phyloP scores from a whole-genome alignment of 2,797 vertebrate species.

The Carduelis carduelis region DNA sequence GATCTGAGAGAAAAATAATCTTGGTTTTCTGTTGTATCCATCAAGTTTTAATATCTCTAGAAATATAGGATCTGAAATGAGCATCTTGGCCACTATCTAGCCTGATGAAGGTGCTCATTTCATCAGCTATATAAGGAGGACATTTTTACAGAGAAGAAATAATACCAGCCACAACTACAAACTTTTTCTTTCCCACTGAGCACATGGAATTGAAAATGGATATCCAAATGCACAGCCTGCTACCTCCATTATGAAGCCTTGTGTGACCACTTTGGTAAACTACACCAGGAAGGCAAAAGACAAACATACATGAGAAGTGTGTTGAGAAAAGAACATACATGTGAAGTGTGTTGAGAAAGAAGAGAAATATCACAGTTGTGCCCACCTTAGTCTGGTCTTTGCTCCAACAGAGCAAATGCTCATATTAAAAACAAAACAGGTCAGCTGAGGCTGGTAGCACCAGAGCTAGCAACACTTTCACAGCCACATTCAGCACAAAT shows the following conservation, averaged over 20 bases:
- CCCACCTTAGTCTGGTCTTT: neutral
- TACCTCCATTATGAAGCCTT: neutral
- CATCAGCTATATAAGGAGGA: neutral
- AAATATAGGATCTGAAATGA: neutral
- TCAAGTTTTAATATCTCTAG: neutral
- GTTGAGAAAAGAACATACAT: neutral
- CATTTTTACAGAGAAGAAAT: neutral
- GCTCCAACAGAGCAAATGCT: accelerated
- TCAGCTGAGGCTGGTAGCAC: neutral
- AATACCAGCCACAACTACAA: neutral
- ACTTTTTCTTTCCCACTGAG: neutral
- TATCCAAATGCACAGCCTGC: neutral
- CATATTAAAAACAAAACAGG: neutral
- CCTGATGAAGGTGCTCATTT: neutral
- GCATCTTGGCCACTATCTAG: neutral
- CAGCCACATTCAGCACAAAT: neutral
- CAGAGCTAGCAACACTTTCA: neutral
- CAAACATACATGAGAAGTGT: neutral
- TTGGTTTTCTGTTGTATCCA: neutral
- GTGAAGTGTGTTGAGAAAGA: neutral
- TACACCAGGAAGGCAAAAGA: neutral
- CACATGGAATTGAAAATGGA: neutral
- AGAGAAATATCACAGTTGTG: neutral
- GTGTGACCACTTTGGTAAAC: neutral
- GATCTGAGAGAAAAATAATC: neutral